Evolutionary conservation across 2,797 vertebrate genomes (phyloP).

Genomic region (Arrhamphus sclerolepis): DNA sequence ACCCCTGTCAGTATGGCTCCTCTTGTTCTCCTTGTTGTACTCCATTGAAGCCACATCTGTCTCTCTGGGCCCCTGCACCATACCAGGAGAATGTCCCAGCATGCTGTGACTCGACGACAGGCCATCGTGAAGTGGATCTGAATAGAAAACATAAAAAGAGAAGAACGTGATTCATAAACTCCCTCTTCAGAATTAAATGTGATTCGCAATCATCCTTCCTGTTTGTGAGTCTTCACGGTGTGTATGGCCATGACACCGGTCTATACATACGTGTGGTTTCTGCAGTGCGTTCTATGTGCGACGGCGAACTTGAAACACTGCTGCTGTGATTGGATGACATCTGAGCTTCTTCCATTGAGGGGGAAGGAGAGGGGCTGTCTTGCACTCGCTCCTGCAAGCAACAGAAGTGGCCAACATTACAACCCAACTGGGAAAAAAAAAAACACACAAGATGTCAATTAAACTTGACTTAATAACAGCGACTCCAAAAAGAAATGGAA

Average conservation of each 20-base stretch:
- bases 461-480: not conserved
- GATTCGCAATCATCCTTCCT: too few species aligned
- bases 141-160: constrained; percentile 14
- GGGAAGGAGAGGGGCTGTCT: constrained; percentile 94
- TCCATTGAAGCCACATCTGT: constrained; percentile 89
- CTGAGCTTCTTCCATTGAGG: constrained; percentile 93
- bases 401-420: not conserved
- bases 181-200: too few species aligned
- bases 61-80: constrained; percentile 88
- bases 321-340: constrained; percentile 96
- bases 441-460: not conserved
- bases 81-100: constrained; percentile 90
- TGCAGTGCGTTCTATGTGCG: constrained; percentile 84
- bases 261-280: constrained; percentile 64
- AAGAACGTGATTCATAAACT: not conserved
- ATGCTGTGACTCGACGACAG: constrained; percentile 89
- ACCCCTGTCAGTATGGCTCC: constrained; percentile 92
- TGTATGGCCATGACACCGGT: not conserved
- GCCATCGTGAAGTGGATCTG: constrained; percentile 91
- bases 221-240: too few species aligned
- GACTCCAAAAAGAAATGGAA: not conserved
- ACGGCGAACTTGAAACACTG: constrained; percentile 95
- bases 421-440: not conserved
- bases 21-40: constrained; percentile 88
- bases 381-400: constrained; percentile 87